Percentiles rank a stretch among this genome's conserved stretches.
These are phyloP conservation scores for Pseudolycoriella hygida DNA, from an alignment of 2,888 invertebrate genomes.

Conservation along the genomic window DNA sequence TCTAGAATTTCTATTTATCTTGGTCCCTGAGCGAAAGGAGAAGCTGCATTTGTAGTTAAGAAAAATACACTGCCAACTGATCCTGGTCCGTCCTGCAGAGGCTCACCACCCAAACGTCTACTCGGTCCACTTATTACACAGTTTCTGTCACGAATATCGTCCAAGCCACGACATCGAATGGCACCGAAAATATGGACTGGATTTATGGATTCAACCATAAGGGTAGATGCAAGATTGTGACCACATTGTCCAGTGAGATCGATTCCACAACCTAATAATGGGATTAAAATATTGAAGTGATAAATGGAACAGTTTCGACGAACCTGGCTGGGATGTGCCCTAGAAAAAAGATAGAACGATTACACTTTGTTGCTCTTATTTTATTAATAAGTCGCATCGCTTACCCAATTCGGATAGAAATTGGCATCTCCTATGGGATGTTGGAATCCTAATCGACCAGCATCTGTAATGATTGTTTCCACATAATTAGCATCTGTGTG, in stretches of 20 bases:
- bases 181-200: not conserved
- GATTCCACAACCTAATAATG: not conserved
- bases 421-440: slow-evolving; percentile 23
- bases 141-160: not conserved
- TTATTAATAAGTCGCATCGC: too few species aligned
- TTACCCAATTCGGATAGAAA: slow-evolving; percentile 24
- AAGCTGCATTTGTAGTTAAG: not conserved
- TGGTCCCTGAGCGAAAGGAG: not conserved
- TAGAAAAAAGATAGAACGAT: too few species aligned
- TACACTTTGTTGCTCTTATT: too few species aligned
- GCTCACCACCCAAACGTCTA: not conserved
- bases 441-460: slow-evolving; percentile 20
- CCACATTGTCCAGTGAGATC: not conserved
- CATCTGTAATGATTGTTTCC: slow-evolving; percentile 26
- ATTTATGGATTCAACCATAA: not conserved
- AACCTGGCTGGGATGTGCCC: too few species aligned
- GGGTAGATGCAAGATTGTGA: not conserved
- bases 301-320: too few species aligned
- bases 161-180: not conserved
- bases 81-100: not conserved
- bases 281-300: too few species aligned
- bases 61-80: not conserved
- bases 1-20: too few species aligned
- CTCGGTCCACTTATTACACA: not conserved
- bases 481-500: slow-evolving; percentile 23